phyloP scores from a whole-genome alignment of 2,888 invertebrate genomes.

The Hemistola chrysoprasaria region DNA sequence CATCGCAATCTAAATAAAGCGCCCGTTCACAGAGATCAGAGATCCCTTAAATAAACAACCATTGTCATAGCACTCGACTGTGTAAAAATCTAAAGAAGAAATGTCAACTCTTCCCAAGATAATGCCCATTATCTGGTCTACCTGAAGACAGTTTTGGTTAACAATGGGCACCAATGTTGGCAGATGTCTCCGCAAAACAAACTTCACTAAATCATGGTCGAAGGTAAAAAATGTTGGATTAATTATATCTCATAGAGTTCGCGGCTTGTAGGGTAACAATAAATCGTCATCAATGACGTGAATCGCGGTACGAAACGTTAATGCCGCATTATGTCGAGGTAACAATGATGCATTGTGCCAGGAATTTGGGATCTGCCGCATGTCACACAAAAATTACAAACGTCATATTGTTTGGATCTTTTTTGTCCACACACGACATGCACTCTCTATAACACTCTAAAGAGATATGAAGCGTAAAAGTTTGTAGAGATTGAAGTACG shows the following conservation, averaged over 20 bases:
- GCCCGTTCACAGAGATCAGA: slow-evolving; percentile 46
- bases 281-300: slow-evolving; percentile 79
- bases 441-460: slow-evolving; percentile 44
- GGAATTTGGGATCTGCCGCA: slow-evolving; percentile 56
- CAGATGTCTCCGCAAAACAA: slow-evolving; percentile 80
- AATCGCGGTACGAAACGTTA: slow-evolving; percentile 76
- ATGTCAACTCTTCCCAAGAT: slow-evolving; percentile 75
- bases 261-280: slow-evolving; percentile 61
- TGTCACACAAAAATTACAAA: slow-evolving; percentile 58
- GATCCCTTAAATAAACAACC: slow-evolving; percentile 67
- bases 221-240: slow-evolving; percentile 63
- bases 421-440: slow-evolving; percentile 36
- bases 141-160: slow-evolving; percentile 63
- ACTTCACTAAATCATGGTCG: slow-evolving; percentile 70
- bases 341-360: slow-evolving; percentile 76
- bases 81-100: slow-evolving; percentile 65
- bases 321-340: slow-evolving; percentile 72
- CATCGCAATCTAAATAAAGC: slow-evolving; percentile 57
- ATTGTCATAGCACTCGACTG: slow-evolving; percentile 72
- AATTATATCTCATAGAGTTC: slow-evolving; percentile 60
- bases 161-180: slow-evolving; percentile 60
- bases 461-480: slow-evolving; percentile 42
- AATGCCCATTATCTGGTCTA: slow-evolving; percentile 75
- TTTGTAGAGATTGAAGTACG: slow-evolving; percentile 18
- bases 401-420: slow-evolving; percentile 56